Percentiles rank a stretch among this genome's conserved stretches.
Conservation (phyloP, 2,797 vertebrate species). For the Aplochiton taeniatus region DNA sequence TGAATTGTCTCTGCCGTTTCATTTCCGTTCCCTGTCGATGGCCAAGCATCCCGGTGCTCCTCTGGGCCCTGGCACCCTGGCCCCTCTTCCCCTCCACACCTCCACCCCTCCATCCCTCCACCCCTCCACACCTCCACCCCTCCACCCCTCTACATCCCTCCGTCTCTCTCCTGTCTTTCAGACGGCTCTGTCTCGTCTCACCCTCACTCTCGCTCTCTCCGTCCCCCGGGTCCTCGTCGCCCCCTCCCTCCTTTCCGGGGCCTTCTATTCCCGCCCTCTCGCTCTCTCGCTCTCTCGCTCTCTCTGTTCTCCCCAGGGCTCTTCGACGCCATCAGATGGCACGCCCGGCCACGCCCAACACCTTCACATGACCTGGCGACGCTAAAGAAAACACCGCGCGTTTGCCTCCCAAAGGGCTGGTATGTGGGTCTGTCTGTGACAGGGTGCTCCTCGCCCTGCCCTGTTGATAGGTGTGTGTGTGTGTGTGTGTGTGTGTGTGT, state of each 20-base stretch:
- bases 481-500: conserved; percentile 21
- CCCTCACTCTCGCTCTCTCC: background rate
- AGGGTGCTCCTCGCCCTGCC: background rate
- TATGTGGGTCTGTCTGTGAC: conserved; percentile 26
- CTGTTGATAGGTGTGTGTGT: conserved; percentile 7
- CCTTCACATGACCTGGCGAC: no score
- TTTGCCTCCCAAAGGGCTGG: conserved; percentile 29
- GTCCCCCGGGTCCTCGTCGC: background rate
- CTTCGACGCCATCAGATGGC: no score
- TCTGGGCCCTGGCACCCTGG: no score
- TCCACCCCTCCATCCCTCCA: conserved; percentile 23
- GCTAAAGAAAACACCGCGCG: conserved; percentile 26
- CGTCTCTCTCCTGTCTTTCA: conserved; percentile 1
- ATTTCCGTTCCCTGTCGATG: no score
- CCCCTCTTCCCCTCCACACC: conserved; percentile 6
- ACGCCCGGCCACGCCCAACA: no score
- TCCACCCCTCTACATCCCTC: conserved; percentile 8
- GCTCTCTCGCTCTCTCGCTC: background rate
- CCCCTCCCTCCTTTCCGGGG: background rate
- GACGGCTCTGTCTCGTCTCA: no score
- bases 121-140: conserved; percentile 30
- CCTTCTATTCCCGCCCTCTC: background rate
- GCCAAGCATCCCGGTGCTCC: no score
- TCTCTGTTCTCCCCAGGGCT: background rate
- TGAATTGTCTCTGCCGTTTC: no score